phyloP scores from a whole-genome alignment of 2,797 vertebrate species.

The Gorsachius magnificus region DNA sequence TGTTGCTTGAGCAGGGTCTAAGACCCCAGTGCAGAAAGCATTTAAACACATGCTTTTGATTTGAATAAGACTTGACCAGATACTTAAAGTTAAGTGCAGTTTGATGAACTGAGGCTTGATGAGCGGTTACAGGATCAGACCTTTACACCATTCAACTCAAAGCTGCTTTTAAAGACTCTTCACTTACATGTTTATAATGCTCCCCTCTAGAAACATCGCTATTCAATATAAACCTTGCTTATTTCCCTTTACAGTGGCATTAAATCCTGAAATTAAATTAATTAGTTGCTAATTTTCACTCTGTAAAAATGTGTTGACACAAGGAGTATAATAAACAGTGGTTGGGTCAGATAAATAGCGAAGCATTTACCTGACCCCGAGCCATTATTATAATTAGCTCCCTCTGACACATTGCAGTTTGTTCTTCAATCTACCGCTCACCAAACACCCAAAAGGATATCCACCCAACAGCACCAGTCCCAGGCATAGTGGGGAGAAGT shows the following conservation, averaged over 20 bases:
- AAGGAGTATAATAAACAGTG: conserved; percentile 17
- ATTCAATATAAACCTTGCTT: neutral
- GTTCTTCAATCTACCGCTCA: neutral
- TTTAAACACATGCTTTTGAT: conserved; percentile 43
- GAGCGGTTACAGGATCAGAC: neutral
- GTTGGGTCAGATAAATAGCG: conserved; percentile 43
- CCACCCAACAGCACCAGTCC: neutral
- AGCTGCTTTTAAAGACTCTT: neutral
- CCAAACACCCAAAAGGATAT: neutral
- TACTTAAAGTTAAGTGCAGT: neutral
- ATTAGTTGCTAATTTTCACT: conserved; percentile 60
- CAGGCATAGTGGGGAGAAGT: neutral
- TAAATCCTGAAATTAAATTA: conserved; percentile 61
- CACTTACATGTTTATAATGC: neutral
- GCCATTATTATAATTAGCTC: conserved; percentile 49
- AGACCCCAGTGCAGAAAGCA: neutral
- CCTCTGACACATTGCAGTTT: neutral
- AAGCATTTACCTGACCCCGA: conserved; percentile 33
- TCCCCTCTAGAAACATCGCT: neutral
- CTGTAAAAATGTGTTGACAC: conserved; percentile 49
- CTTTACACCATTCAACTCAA: neutral
- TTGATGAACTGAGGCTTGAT: conserved; percentile 34
- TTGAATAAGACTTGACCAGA: conserved; percentile 13
- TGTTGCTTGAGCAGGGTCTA: neutral
- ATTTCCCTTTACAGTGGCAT: neutral